Base-by-base conservation (phyloP, 2,888 invertebrate genomes). In the Phengaris alcon region DNA sequence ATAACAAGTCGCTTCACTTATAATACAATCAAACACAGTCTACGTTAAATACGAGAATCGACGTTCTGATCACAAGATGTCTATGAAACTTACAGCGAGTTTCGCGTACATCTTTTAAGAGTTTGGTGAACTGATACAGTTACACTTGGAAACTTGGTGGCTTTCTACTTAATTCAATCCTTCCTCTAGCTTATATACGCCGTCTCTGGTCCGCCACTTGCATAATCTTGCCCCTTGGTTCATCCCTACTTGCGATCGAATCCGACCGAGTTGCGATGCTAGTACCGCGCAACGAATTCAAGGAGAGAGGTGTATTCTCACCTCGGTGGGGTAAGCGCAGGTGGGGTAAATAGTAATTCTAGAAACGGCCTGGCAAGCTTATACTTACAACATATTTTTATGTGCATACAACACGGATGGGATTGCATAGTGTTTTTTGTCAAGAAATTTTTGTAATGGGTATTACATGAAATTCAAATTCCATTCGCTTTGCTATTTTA, bases 61-160 rank as follows among this genome's bases (percentile, higher is more conserved):
- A 22, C 22, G 22, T 22, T 22, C 52, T 52, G 12, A 44, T 64
- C 59, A 59, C 59, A 15, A 59, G 46, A 54, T 48, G 12, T 46
- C 13, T 64, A 59, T 73, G 70, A 76, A 76, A 90, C 93, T 93
- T 89, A 93, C 93, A 86, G 93, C 89, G 88, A 93, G 87, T 89
- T 91, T 91, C 79, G 93, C 88, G 93, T 91, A 90, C 93, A 93
- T 93, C 85, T 89, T 92, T 88, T 84, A 85, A 86, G 64, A 82
- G 79, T 82, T 85, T 82, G 92, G 92, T 92, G 92, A 91, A 91
- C 89, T 90, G 91, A 90, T 87, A 84, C 82, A 81, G 80, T 85
- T 81, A 83, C 84, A 87, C 87, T 72, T 52, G 81, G 83, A 85
- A 85, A 78, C 86, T 88, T 86, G 84, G 82, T 90, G 85, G 86